Conservation (phyloP, 2,888 invertebrate species). For the Drosophila crucigera region DNA sequence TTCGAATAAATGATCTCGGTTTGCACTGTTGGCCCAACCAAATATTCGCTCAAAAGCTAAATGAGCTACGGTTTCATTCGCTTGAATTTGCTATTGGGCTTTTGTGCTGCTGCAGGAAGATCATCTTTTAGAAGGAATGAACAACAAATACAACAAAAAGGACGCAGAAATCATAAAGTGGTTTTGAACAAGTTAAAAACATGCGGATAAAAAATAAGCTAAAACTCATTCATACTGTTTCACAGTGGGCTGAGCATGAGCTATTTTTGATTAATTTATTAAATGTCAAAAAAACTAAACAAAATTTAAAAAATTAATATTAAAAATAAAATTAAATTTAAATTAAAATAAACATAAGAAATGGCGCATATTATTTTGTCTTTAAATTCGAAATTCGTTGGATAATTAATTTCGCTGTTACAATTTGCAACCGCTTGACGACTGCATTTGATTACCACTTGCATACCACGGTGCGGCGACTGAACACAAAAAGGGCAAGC, state of each 20-base stretch:
- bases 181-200: slow-evolving; percentile 77
- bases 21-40: slow-evolving; percentile 35
- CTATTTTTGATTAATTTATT: background rate
- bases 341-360: too few species aligned
- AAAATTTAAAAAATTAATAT: background rate
- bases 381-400: background rate
- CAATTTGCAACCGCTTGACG: slow-evolving; percentile 1
- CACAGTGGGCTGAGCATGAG: slow-evolving; percentile 55
- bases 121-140: slow-evolving; percentile 71
- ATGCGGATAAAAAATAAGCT: slow-evolving; percentile 32
- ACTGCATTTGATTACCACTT: slow-evolving; percentile 5
- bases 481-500: slow-evolving; percentile 65
- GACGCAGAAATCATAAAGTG: slow-evolving; percentile 78
- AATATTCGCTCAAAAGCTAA: slow-evolving; percentile 57
- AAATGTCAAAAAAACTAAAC: background rate
- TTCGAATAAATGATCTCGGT: slow-evolving; percentile 54
- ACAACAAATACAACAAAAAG: slow-evolving; percentile 51
- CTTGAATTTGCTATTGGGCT: slow-evolving; percentile 72
- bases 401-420: background rate
- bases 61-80: slow-evolving; percentile 81
- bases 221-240: slow-evolving; percentile 70
- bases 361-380: background rate
- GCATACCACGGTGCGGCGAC: slow-evolving; percentile 61
- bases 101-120: slow-evolving; percentile 77
- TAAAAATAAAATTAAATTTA: background rate